Evolutionary conservation across 2,797 vertebrate genomes (phyloP).

Genomic region (Phataginus tricuspis): DNA sequence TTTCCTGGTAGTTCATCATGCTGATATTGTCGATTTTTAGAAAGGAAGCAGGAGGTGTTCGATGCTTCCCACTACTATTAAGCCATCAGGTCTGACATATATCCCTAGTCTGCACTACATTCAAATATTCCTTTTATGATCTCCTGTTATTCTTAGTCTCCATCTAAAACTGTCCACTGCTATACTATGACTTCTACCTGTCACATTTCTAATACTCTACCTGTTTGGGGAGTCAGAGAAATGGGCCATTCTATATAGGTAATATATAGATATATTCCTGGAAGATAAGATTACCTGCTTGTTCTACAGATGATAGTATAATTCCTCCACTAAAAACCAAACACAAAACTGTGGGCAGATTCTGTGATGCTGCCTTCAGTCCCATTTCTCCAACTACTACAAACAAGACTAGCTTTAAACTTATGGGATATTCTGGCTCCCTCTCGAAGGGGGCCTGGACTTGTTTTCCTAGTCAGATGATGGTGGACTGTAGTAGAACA

Average conservation of each 20-base stretch:
- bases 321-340: neutral
- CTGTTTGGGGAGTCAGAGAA: conserved; percentile 18
- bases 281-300: neutral
- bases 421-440: neutral
- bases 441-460: neutral
- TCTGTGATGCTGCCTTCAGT: neutral
- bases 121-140: neutral
- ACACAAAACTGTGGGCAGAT: neutral
- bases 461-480: neutral
- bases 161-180: neutral
- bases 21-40: conserved; percentile 5
- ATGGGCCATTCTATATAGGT: neutral
- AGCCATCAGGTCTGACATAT: neutral
- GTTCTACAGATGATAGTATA: neutral
- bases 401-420: conserved; percentile 13
- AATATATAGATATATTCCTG: neutral
- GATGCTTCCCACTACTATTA: neutral
- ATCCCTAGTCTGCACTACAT: neutral
- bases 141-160: neutral
- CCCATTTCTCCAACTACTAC: neutral
- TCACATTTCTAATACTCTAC: conserved; percentile 44
- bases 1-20: neutral
- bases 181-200: neutral
- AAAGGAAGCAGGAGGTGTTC: neutral
- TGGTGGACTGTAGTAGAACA: neutral